phyloP scores from a whole-genome alignment of 23 tunicate genomes.

The Clavelina lepadiformis region DNA sequence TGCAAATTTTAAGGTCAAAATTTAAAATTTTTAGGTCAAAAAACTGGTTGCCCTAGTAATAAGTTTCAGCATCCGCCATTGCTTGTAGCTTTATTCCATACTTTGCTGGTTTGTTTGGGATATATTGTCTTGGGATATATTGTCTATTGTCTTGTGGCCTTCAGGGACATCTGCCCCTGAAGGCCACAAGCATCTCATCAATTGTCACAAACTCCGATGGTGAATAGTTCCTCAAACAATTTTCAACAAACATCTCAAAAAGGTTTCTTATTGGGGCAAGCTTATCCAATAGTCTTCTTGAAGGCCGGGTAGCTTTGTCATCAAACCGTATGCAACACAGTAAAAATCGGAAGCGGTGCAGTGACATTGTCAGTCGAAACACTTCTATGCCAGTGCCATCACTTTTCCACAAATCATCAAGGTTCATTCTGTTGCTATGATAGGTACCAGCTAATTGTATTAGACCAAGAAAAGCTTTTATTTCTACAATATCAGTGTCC shows the following conservation, averaged over 20 bases:
- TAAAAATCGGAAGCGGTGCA: conserved; percentile 12
- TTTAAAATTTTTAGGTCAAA: too few relatives aligned
- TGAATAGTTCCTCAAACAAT: not conserved
- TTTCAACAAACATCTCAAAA: conserved; percentile 1
- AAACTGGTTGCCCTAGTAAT: too few relatives aligned
- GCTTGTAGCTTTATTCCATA: conserved; percentile 14
- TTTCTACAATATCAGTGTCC: conserved; percentile 1
- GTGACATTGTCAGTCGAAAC: conserved; percentile 6
- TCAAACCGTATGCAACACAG: conserved; percentile 10
- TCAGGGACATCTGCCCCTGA: conserved; percentile 14
- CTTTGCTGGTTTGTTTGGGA: conserved; percentile 23
- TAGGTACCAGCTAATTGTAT: too few relatives aligned
- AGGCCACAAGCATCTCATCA: conserved; percentile 7
- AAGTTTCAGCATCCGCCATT: conserved; percentile 1
- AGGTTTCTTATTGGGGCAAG: conserved; percentile 10
- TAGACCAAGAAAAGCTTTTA: too few relatives aligned
- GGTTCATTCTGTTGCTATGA: too few relatives aligned
- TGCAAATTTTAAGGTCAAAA: too few relatives aligned
- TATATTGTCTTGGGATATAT: conserved; percentile 14
- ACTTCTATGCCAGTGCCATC: conserved; percentile 16
- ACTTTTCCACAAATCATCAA: conserved; percentile 7
- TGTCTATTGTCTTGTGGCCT: too few relatives aligned
- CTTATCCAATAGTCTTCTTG: not conserved
- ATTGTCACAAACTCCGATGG: conserved; percentile 6
- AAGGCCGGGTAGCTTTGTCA: not conserved